Evolutionary conservation across 1,140 invertebrate genomes (phyloP).

Genomic region (Gonioctena quinquepunctata): DNA sequence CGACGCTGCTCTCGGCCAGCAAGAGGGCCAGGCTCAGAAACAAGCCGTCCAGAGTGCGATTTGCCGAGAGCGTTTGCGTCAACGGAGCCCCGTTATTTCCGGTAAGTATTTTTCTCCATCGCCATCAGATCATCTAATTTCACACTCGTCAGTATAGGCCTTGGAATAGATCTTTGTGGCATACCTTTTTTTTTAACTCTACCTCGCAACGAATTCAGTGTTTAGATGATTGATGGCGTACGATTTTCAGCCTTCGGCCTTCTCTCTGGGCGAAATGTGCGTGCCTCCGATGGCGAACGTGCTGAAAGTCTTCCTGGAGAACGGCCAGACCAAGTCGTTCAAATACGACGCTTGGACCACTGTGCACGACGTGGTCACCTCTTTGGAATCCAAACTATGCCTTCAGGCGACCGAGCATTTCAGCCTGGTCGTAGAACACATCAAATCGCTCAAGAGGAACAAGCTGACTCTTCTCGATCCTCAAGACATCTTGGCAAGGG

Average conservation of each 20-base stretch:
- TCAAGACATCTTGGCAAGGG: constrained; percentile 81
- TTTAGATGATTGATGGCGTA: too few relatives aligned
- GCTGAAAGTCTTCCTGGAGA: constrained; percentile 90
- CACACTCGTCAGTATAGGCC: too few relatives aligned
- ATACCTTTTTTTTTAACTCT: background rate
- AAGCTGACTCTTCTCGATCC: constrained; percentile 84
- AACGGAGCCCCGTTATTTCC: constrained; percentile 80
- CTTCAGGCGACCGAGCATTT: constrained; percentile 82
- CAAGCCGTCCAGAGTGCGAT: constrained; percentile 83
- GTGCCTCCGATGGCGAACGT: constrained; percentile 91
- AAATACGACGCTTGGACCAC: constrained; percentile 91
- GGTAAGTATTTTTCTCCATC: constrained; percentile 59
- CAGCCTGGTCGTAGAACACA: constrained; percentile 86
- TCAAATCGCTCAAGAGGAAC: constrained; percentile 81
- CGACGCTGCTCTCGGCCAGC: constrained; percentile 82
- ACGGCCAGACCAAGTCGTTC: constrained; percentile 95
- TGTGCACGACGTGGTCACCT: constrained; percentile 84
- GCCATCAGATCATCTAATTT: background rate
- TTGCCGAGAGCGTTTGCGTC: constrained; percentile 85
- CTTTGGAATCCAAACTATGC: constrained; percentile 83
- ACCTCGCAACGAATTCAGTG: background rate
- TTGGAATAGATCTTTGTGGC: background rate
- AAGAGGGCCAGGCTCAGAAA: constrained; percentile 81
- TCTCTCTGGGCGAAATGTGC: constrained; percentile 76
- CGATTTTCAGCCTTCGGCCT: constrained; percentile 76